These are phyloP conservation scores for Pleuronectes platessa DNA, from an alignment of 2,113 vertebrate species.

Conservation along the genomic window DNA sequence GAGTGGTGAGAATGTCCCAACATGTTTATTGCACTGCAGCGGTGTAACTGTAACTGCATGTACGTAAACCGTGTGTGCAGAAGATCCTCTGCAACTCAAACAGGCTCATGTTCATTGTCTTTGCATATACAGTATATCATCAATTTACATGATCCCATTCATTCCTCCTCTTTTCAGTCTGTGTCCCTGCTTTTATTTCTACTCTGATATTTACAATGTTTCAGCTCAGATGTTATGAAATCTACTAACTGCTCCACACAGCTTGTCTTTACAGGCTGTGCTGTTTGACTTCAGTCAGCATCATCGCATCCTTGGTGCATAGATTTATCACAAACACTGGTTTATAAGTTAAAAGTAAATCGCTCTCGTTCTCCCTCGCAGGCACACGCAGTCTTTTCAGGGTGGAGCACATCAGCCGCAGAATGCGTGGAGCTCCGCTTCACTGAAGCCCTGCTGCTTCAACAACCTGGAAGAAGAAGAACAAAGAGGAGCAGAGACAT, in stretches of 20 bases:
- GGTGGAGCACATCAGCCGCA: constrained; percentile 63
- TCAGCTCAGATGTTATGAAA: background rate
- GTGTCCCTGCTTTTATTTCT: background rate
- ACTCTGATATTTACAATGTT: background rate
- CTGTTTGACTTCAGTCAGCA: background rate
- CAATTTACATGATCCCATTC: background rate
- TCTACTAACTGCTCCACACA: background rate
- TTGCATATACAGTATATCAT: constrained; percentile 22
- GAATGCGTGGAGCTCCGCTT: constrained; percentile 80
- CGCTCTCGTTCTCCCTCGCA: background rate
- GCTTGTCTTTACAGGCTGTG: background rate
- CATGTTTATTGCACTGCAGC: constrained; percentile 24
- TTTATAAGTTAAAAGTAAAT: background rate
- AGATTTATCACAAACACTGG: constrained; percentile 17
- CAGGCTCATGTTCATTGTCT: background rate
- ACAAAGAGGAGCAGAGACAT: background rate
- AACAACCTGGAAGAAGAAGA: constrained; percentile 65
- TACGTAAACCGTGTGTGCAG: background rate
- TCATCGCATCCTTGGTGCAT: constrained; percentile 34
- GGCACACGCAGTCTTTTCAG: background rate
- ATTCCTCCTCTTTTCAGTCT: background rate
- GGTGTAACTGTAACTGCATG: background rate
- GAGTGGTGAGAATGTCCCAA: background rate
- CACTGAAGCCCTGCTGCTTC: constrained; percentile 75
- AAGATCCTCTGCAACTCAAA: too few relatives aligned